Evolutionary conservation across 1,140 invertebrate genomes (phyloP).

Genomic region (Pseudoatta argentina): DNA sequence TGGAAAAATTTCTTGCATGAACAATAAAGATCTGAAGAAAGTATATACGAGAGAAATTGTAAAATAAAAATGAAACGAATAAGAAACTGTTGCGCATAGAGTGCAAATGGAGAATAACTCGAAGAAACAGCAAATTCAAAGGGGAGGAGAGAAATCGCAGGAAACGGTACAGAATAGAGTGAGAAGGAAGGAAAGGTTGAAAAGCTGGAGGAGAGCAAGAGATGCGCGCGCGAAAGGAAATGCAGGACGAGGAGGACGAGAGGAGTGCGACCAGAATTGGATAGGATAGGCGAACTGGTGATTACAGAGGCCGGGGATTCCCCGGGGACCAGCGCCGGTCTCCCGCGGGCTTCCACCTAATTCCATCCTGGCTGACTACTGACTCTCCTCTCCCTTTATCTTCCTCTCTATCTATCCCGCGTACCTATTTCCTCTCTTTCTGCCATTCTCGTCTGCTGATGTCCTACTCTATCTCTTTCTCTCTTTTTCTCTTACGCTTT

Average conservation of each 20-base stretch:
- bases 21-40: background rate
- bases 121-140: slow-evolving; percentile 22
- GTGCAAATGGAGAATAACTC: background rate
- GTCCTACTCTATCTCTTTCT: slow-evolving; percentile 41
- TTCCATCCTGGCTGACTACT: slow-evolving; percentile 84
- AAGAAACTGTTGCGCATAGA: slow-evolving; percentile 19
- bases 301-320: slow-evolving; percentile 84
- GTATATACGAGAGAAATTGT: background rate
- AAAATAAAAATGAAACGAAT: slow-evolving; percentile 27
- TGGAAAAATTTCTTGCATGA: background rate
- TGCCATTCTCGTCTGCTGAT: slow-evolving; percentile 28
- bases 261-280: slow-evolving; percentile 81
- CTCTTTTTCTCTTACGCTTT: background rate
- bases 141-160: slow-evolving; percentile 12
- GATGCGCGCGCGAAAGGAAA: slow-evolving; percentile 48
- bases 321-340: slow-evolving; percentile 77
- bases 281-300: slow-evolving; percentile 84
- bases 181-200: background rate
- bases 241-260: slow-evolving; percentile 56
- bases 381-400: slow-evolving; percentile 73
- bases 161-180: slow-evolving; percentile 12
- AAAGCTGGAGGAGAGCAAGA: slow-evolving; percentile 31
- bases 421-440: slow-evolving; percentile 48
- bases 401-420: slow-evolving; percentile 40
- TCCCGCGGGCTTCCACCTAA: slow-evolving; percentile 84